Conservation (phyloP, 2,888 invertebrate species). For the Aromia moschata region DNA sequence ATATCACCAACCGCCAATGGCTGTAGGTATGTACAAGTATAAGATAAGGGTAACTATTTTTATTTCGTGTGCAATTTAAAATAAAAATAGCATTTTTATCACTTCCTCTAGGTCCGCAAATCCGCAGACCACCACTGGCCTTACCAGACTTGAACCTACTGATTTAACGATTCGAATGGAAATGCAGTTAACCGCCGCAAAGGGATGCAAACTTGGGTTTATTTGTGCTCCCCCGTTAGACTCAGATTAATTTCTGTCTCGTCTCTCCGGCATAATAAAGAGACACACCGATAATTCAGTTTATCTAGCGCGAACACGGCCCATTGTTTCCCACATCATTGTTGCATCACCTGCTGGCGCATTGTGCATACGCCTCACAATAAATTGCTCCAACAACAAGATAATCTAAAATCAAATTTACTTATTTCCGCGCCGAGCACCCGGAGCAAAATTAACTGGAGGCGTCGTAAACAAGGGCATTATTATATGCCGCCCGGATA, state of each 20-base stretch:
- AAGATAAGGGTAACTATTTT: no score
- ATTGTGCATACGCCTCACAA: slow-evolving; percentile 20
- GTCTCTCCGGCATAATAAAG: slow-evolving; percentile 33
- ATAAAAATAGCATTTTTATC: no score
- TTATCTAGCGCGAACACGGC: slow-evolving; percentile 40
- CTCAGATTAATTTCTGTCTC: slow-evolving; percentile 33
- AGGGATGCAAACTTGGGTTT: no score
- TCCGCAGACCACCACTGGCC: no score
- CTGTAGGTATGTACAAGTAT: no score
- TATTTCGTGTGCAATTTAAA: no score
- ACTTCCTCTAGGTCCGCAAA: no score
- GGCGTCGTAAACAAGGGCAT: background rate
- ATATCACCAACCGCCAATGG: no score
- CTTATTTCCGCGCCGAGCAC: slow-evolving; percentile 1
- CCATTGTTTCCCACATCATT: slow-evolving; percentile 40
- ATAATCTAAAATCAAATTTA: slow-evolving; percentile 24
- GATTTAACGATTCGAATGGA: no score
- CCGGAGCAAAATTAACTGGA: slow-evolving; percentile 5
- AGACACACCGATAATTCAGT: slow-evolving; percentile 37
- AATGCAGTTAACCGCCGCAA: no score
- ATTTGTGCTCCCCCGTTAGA: slow-evolving; percentile 4
- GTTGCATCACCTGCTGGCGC: slow-evolving; percentile 29
- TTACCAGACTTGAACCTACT: no score
- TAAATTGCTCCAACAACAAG: slow-evolving; percentile 18
- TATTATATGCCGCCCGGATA: no score